Evolutionary conservation across 2,888 invertebrate genomes (phyloP).

Genomic region (Stenotaenia linearis): DNA sequence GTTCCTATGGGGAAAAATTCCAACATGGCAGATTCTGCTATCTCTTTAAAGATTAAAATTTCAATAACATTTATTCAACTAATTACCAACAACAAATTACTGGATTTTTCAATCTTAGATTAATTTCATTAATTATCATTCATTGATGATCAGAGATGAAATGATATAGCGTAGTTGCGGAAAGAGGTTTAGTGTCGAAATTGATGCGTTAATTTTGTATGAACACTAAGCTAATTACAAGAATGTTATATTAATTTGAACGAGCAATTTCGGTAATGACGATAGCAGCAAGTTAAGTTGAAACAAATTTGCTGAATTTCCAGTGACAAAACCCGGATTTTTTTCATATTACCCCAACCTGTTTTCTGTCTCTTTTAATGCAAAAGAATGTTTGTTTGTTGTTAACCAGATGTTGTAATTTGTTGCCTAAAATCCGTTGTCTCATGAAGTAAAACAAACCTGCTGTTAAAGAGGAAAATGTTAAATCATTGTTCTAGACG

Average conservation of each 20-base stretch:
- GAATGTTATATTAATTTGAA: conserved; percentile 4
- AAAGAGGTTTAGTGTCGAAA: background rate
- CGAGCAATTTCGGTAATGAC: background rate
- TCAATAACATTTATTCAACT: too few relatives aligned
- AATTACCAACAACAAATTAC: too few relatives aligned
- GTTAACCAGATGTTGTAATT: conserved; percentile 17
- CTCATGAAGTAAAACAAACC: background rate
- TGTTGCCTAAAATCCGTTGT: background rate
- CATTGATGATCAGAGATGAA: too few relatives aligned
- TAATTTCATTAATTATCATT: background rate
- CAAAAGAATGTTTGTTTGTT: background rate
- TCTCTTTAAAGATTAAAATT: too few relatives aligned
- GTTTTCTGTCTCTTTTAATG: background rate
- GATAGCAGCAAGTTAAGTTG: background rate
- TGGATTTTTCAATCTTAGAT: too few relatives aligned
- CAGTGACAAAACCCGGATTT: background rate
- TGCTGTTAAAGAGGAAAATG: background rate
- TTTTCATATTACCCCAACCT: background rate
- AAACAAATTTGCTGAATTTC: background rate
- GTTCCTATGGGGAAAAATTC: too few relatives aligned
- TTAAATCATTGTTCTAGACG: conserved; percentile 15
- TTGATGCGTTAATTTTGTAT: conserved; percentile 1
- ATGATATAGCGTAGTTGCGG: too few relatives aligned
- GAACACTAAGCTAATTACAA: background rate
- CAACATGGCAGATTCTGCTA: too few relatives aligned